Evolutionary conservation across 2,113 vertebrate genomes (phyloP).

Genomic region (Eubucco bourcierii): DNA sequence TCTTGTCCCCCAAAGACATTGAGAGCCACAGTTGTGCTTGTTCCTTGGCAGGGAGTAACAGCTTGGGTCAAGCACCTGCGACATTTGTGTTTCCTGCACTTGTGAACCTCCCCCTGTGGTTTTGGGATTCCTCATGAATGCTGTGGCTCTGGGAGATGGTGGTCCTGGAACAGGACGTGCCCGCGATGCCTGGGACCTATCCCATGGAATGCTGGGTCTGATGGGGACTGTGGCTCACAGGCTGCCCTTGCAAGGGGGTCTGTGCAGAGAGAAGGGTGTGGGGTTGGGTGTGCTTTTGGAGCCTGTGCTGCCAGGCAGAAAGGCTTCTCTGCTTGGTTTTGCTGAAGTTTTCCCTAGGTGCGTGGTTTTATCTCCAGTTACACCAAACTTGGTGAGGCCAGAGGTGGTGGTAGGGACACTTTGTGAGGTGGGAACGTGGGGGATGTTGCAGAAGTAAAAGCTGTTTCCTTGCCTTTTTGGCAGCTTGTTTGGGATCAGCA

Average conservation of each 20-base stretch:
- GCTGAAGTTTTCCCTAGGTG: background rate
- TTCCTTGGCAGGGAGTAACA: background rate
- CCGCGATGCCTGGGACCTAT: background rate
- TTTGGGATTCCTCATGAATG: background rate
- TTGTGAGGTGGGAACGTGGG: background rate
- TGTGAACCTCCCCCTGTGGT: background rate
- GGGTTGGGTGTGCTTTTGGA: background rate
- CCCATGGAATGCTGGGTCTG: background rate
- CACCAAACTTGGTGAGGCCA: background rate
- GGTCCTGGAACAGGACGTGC: background rate
- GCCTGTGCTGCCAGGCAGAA: background rate
- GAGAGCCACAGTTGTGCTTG: background rate
- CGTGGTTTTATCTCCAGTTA: background rate
- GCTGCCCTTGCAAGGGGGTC: background rate
- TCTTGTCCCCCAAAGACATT: background rate
- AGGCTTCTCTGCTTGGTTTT: background rate
- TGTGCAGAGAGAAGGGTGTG: background rate
- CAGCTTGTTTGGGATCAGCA: background rate
- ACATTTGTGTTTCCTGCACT: background rate
- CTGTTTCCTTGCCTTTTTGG: background rate
- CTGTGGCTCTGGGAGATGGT: background rate
- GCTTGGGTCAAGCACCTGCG: background rate
- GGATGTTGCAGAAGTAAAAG: background rate
- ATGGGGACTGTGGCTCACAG: rapidly evolving
- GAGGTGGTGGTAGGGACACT: too few species aligned